A percentile compares a stretch with the other conserved stretches of the same genome.
Evolutionary conservation across 2,888 invertebrate genomes (phyloP).

Genomic region (Torymus auratus): DNA sequence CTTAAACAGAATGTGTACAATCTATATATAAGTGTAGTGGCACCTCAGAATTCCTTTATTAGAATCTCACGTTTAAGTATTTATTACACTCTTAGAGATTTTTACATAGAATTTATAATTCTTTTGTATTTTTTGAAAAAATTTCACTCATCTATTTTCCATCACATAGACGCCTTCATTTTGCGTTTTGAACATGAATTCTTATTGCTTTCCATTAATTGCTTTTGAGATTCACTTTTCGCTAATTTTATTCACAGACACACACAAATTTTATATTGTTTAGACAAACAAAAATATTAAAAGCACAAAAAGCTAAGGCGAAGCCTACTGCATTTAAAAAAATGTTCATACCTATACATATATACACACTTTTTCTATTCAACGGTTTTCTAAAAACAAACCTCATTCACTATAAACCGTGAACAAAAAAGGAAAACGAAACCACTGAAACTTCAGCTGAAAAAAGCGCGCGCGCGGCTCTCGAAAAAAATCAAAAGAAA

Average conservation of each 20-base stretch:
- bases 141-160: too few species aligned
- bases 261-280: background rate
- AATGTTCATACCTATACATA: background rate
- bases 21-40: too few species aligned
- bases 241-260: background rate
- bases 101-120: background rate
- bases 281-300: background rate
- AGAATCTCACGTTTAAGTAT: background rate
- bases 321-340: too few species aligned
- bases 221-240: background rate
- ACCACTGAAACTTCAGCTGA: too few species aligned
- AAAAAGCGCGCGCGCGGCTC: background rate
- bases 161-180: too few species aligned
- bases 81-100: background rate
- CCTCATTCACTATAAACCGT: too few species aligned
- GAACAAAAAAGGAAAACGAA: too few species aligned
- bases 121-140: background rate
- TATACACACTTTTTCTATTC: background rate
- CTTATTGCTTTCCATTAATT: background rate
- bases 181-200: too few species aligned
- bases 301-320: too few species aligned
- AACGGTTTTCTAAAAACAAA: too few species aligned
- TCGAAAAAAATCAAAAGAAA: too few species aligned
- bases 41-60: background rate
- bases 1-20: too few species aligned